Percentiles rank a stretch among this genome's conserved stretches.
phyloP scores from a whole-genome alignment of 2,797 vertebrate genomes.

The Cyprinodon diabolis region DNA sequence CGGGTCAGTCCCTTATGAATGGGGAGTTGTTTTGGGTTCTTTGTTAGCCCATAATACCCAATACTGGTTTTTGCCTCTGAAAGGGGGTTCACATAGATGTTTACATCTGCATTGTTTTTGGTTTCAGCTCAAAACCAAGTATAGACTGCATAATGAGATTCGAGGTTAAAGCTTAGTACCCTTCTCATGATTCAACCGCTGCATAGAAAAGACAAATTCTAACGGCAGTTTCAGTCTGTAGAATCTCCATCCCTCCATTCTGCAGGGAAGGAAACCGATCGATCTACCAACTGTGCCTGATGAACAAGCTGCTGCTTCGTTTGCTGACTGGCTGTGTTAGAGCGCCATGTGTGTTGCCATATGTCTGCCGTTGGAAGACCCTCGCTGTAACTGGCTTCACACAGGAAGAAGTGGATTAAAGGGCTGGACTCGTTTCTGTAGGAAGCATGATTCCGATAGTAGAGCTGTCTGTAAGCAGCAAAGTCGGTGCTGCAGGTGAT shows the following conservation, averaged over 20 bases:
- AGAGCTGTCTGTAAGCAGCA: not conserved
- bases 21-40: no score
- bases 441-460: not conserved
- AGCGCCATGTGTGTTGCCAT: constrained; percentile 36
- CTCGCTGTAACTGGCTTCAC: constrained; percentile 15
- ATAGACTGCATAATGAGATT: no score
- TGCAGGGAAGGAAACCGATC: constrained; percentile 17
- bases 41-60: no score
- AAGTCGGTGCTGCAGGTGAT: no score
- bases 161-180: no score
- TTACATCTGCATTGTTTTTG: no score
- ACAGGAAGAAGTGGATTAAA: constrained; percentile 19
- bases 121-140: no score
- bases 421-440: not conserved
- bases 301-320: constrained; percentile 47
- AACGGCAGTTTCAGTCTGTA: not conserved
- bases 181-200: no score
- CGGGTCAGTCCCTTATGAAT: no score
- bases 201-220: no score
- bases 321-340: constrained; percentile 3
- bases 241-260: constrained; percentile 8
- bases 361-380: constrained; percentile 34
- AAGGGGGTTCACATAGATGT: no score
- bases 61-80: no score
- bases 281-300: constrained; percentile 40